These are phyloP conservation scores for Bradynema listronoti DNA, from an alignment of 1,140 invertebrate species.

Conservation along the genomic window DNA sequence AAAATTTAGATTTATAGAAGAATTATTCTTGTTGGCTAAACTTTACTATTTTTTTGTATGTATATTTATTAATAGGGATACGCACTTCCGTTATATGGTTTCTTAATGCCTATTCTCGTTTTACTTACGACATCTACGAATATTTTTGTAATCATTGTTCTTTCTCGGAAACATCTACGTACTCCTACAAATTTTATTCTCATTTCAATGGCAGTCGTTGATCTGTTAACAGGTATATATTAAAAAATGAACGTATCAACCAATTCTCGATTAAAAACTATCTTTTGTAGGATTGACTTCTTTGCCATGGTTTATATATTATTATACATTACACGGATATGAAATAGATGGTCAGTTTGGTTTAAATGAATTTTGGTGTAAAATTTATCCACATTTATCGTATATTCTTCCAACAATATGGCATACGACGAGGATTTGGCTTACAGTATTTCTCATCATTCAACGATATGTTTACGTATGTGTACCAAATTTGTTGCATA, in stretches of 20 bases:
- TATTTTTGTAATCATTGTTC: slow-evolving; percentile 9
- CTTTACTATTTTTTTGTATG: not conserved
- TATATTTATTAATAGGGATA: not conserved
- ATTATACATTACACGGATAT: slow-evolving; percentile 13
- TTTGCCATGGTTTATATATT: slow-evolving; percentile 13
- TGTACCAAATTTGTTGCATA: slow-evolving; percentile 38
- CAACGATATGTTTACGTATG: slow-evolving; percentile 52
- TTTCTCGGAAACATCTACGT: slow-evolving; percentile 6
- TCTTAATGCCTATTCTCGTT: slow-evolving; percentile 3
- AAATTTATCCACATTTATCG: slow-evolving; percentile 4
- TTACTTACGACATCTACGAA: slow-evolving; percentile 4
- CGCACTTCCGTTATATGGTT: slow-evolving; percentile 7
- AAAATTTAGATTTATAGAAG: not conserved
- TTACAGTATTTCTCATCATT: slow-evolving; percentile 47
- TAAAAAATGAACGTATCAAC: not conserved
- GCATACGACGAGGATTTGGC: slow-evolving; percentile 14
- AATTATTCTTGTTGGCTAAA: not conserved
- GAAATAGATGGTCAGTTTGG: slow-evolving; percentile 4
- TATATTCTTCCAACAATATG: slow-evolving; percentile 22
- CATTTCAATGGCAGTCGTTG: slow-evolving; percentile 6
- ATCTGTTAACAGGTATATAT: slow-evolving; percentile 7
- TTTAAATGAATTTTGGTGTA: slow-evolving; percentile 9
- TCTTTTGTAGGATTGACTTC: slow-evolving; percentile 4
- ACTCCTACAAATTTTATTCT: slow-evolving; percentile 15
- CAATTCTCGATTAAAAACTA: not conserved